Conservation (phyloP, 2,113 vertebrate species). For the Oncorhynchus kisutch region DNA sequence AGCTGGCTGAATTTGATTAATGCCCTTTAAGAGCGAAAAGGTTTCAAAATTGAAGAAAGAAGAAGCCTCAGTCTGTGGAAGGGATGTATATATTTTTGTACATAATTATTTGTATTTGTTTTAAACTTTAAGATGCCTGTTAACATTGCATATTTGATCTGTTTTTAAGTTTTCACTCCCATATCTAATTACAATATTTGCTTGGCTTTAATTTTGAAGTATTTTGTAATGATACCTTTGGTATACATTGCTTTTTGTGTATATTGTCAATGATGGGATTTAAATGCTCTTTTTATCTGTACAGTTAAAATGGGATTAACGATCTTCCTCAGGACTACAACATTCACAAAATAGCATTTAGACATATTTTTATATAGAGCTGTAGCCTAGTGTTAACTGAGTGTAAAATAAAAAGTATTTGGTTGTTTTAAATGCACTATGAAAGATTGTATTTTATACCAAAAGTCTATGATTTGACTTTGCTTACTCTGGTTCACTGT, state of each 20-base stretch:
- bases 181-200: conserved; percentile 31
- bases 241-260: conserved; percentile 48
- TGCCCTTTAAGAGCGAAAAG: too few relatives aligned
- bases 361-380: conserved; percentile 37
- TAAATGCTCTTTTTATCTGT: conserved; percentile 37
- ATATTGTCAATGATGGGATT: conserved; percentile 53
- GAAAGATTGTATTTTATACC: conserved; percentile 31
- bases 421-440: conserved; percentile 56
- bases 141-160: conserved; percentile 4
- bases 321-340: conserved; percentile 62
- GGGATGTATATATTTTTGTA: conserved; percentile 74
- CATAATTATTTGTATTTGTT: conserved; percentile 39
- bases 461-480: conserved; percentile 76
- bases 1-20: too few relatives aligned
- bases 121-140: conserved; percentile 38
- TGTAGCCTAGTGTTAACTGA: conserved; percentile 45
- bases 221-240: conserved; percentile 39
- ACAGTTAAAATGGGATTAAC: conserved; percentile 51
- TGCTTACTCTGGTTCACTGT: conserved; percentile 78
- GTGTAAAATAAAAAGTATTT: conserved; percentile 29
- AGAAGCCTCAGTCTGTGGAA: conserved; percentile 19
- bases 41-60: not conserved
- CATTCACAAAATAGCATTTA: conserved; percentile 33
- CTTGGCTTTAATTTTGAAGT: conserved; percentile 34
- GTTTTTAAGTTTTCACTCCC: conserved; percentile 2